phyloP scores from a whole-genome alignment of 2,888 invertebrate species.

The Bombylius discolor region DNA sequence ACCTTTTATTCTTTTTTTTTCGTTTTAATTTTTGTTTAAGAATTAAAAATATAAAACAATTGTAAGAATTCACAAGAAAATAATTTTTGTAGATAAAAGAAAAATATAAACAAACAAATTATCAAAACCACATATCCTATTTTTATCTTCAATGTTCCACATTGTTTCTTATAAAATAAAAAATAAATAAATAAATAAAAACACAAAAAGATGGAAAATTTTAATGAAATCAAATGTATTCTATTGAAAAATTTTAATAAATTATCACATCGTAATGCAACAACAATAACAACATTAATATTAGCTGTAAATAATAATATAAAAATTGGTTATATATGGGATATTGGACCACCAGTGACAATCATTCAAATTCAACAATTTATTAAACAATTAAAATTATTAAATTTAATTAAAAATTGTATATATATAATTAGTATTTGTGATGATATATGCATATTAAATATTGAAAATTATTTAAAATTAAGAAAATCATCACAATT shows the following conservation, averaged over 20 bases:
- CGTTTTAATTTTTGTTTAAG: too few species aligned
- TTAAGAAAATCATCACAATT: background rate
- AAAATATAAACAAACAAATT: too few species aligned
- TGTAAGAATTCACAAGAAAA: too few species aligned
- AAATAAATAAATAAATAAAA: too few species aligned
- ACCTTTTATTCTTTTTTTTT: too few species aligned
- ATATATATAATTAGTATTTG: conserved; percentile 15
- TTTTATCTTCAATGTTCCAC: too few species aligned
- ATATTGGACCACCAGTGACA: conserved; percentile 16
- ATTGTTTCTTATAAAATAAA: conserved; percentile 7
- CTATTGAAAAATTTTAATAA: conserved; percentile 7
- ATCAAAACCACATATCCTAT: too few species aligned
- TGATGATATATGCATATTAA: conserved; percentile 17
- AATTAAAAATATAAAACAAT: too few species aligned
- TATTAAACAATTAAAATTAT: conserved; percentile 14
- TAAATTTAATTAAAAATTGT: conserved; percentile 11
- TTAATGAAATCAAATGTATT: conserved; percentile 8
- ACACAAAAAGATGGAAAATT: too few species aligned
- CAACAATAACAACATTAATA: conserved; percentile 7
- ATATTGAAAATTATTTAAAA: conserved; percentile 11
- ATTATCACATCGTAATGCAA: conserved; percentile 9
- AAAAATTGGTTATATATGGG: conserved; percentile 24
- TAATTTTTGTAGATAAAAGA: too few species aligned
- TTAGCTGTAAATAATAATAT: conserved; percentile 17
- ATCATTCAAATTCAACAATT: conserved; percentile 11